Conservation (phyloP, 2,888 invertebrate genomes). For the Noctua comes region DNA sequence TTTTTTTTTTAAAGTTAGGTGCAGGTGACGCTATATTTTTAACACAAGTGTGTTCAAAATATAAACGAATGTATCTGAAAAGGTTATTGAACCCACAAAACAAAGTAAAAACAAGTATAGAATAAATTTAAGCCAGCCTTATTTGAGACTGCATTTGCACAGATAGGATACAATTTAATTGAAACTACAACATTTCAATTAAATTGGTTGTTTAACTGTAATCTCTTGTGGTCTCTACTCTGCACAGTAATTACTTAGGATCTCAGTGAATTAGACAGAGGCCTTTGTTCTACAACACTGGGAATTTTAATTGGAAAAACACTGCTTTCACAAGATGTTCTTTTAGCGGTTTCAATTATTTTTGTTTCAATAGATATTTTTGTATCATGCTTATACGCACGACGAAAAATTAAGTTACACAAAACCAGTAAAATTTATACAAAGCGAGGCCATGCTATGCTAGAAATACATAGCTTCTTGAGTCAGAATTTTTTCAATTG, state of each 20-base stretch:
- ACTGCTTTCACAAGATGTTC: not conserved
- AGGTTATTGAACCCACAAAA: not conserved
- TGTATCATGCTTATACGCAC: not conserved
- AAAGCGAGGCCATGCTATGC: too few relatives aligned
- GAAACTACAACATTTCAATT: constrained; percentile 25
- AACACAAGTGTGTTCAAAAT: not conserved
- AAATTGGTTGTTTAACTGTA: constrained; percentile 4
- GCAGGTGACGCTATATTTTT: too few relatives aligned
- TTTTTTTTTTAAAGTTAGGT: too few relatives aligned
- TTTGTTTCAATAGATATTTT: not conserved
- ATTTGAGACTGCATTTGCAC: constrained; percentile 6
- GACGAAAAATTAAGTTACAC: too few relatives aligned
- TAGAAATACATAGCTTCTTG: too few relatives aligned
- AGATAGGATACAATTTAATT: constrained; percentile 23
- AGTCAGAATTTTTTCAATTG: not conserved
- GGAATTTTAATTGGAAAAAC: not conserved
- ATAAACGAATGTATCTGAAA: not conserved
- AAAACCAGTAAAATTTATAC: too few relatives aligned
- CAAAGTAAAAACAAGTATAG: not conserved
- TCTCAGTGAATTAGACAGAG: constrained; percentile 13
- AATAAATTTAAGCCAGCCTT: not conserved
- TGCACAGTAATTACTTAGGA: constrained; percentile 30
- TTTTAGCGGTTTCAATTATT: not conserved
- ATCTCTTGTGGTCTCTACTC: constrained; percentile 24
- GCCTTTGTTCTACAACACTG: constrained; percentile 1